phyloP scores from a whole-genome alignment of 2,797 vertebrate genomes.

The Dallia pectoralis region DNA sequence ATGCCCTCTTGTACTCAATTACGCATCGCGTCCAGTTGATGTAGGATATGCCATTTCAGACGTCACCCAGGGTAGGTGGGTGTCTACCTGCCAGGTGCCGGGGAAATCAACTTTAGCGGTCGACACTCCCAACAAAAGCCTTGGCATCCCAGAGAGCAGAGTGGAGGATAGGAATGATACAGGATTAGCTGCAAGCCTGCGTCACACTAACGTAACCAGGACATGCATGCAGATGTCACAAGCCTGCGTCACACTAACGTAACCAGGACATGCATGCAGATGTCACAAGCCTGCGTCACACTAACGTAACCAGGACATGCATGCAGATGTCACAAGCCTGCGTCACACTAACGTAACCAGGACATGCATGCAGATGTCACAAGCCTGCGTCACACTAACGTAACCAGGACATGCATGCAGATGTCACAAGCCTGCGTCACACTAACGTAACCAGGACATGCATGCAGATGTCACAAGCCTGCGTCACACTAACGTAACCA shows the following conservation, averaged over 20 bases:
- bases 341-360: conserved; percentile 45
- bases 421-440: conserved; percentile 61
- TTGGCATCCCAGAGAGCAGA: conserved; percentile 39
- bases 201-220: conserved; percentile 45
- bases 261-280: conserved; percentile 52
- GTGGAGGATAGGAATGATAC: conserved; percentile 31
- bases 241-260: conserved; percentile 50
- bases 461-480: conserved; percentile 63
- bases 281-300: conserved; percentile 60
- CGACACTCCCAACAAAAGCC: conserved; percentile 52
- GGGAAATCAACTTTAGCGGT: background rate
- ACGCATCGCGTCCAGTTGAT: conserved; percentile 45
- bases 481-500: conserved; percentile 45
- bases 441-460: conserved; percentile 46
- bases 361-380: conserved; percentile 61
- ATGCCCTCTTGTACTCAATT: conserved; percentile 18
- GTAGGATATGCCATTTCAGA: conserved; percentile 57
- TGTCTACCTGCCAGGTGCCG: background rate
- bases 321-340: conserved; percentile 64
- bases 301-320: conserved; percentile 45
- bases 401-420: conserved; percentile 50
- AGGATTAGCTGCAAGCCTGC: conserved; percentile 57
- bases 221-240: conserved; percentile 62
- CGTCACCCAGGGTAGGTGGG: conserved; percentile 27
- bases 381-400: conserved; percentile 51